Evolutionary conservation across 2,113 vertebrate species (phyloP), one percentile per base, ranked within the genome.

Genomic region (Sturnira hondurensis): DNA sequence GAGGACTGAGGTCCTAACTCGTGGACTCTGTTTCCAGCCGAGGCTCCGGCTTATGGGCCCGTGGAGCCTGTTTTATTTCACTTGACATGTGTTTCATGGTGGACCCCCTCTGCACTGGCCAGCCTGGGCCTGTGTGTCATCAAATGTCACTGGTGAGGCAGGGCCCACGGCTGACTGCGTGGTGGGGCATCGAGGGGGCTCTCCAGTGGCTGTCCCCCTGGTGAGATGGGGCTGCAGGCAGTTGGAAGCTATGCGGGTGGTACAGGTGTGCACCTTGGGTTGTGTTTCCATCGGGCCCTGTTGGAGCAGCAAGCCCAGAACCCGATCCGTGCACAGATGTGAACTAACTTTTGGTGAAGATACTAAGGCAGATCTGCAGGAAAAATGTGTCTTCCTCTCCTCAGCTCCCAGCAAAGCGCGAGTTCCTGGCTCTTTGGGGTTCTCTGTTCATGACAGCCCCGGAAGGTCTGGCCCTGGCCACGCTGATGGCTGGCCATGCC

Each of bases 401-500:
- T 33, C 9, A 24, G 24, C 82, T 58, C 19, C n/a, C n/a, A 31
- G 5, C 17, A 26, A 41, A 74, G 26, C 12, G 2, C 16, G 41
- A 52, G 41, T 67, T 17, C 1, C n/a, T 8, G 11, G 54, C 73
- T 81, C 33, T 50, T 13, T 16, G 15, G 68, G 47, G 68, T 10
- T 70, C 36, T 52, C 43, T 36, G 3, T 10, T 82, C 95, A 45
- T 82, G 13, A 24, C 4, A 2, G 4, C 33, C 5, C 43, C 5
- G 1, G 6, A 22, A 15, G 3, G 3, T 31, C 4, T 7, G 36
- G 9, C 26, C 28, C 33, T 28, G 20, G 38, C 45, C 5, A 2
- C 24, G 56, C 28, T 3, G 10, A 81, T 26, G 2, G 5, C 4
- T 0, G 1, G 0, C 12, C 2, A 7, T 0, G 10, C 7, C 33